Percentiles rank a stretch among this genome's conserved stretches.
These are phyloP conservation scores for Borostomias antarcticus DNA, from an alignment of 2,797 vertebrate genomes.

Conservation along the genomic window DNA sequence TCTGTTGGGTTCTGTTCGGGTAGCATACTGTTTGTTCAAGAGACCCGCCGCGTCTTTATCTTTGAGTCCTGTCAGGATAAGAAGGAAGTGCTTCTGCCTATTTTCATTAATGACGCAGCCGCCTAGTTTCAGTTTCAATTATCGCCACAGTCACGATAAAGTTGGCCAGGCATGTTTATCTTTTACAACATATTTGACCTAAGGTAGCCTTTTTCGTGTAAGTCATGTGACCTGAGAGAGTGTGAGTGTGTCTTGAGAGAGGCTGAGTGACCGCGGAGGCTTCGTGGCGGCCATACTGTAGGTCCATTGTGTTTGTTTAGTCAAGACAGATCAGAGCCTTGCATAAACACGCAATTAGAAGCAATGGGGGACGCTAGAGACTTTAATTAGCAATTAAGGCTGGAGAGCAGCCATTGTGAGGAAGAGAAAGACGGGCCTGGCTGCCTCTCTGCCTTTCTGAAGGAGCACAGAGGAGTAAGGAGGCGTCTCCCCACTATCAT, in stretches of 20 bases:
- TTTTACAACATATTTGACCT: conserved; percentile 26
- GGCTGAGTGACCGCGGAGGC: conserved; percentile 49
- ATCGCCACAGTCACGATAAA: too few species aligned
- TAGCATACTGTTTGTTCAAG: too few species aligned
- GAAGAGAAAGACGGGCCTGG: background rate
- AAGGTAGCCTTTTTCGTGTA: conserved; percentile 32
- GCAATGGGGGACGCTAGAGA: conserved; percentile 50
- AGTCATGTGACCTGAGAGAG: background rate
- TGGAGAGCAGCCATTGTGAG: conserved; percentile 14
- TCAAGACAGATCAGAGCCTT: conserved; percentile 55
- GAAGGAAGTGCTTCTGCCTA: too few species aligned
- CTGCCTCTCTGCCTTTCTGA: background rate
- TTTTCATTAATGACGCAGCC: too few species aligned
- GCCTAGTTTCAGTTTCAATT: too few species aligned
- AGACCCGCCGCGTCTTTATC: too few species aligned
- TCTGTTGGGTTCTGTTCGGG: too few species aligned
- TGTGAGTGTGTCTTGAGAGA: conserved; percentile 15
- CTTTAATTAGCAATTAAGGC: conserved; percentile 63
- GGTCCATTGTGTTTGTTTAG: conserved; percentile 66
- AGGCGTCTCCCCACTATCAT: too few species aligned
- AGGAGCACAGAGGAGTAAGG: background rate
- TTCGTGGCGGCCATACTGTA: conserved; percentile 40
- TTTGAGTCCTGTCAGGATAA: too few species aligned
- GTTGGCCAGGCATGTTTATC: background rate
- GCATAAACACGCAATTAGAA: conserved; percentile 69